Evolutionary conservation across 2,888 invertebrate species (phyloP).

Genomic region (Andrena fulva): DNA sequence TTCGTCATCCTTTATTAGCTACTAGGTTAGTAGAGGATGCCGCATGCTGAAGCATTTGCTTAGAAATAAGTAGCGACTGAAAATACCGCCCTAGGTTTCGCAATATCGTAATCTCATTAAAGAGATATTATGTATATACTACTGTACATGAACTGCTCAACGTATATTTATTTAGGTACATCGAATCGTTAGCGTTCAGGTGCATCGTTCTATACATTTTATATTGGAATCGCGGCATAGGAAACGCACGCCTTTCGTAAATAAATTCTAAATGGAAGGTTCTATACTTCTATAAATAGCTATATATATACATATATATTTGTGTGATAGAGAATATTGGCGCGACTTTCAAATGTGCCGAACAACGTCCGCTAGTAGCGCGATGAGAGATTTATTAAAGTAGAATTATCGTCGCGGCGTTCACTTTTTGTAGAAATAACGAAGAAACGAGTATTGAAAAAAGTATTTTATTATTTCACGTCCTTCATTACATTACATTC

Average conservation of each 20-base stretch:
- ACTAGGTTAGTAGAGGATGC: too few relatives aligned
- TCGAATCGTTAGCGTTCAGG: background rate
- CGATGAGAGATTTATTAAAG: background rate
- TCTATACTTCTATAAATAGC: background rate
- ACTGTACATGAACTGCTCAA: background rate
- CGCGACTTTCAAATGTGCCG: background rate
- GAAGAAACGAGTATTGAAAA: conserved; percentile 55
- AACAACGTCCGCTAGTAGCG: background rate
- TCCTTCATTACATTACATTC: conserved; percentile 65
- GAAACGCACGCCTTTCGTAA: background rate
- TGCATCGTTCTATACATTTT: background rate
- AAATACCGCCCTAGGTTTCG: too few relatives aligned
- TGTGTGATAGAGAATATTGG: background rate
- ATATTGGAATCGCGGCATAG: background rate
- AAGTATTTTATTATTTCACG: conserved; percentile 69
- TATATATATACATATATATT: too few relatives aligned
- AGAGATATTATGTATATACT: background rate
- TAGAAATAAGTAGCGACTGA: too few relatives aligned
- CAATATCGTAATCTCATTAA: background rate
- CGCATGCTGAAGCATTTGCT: too few relatives aligned
- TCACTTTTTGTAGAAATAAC: background rate
- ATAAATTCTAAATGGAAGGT: background rate
- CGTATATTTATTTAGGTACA: background rate
- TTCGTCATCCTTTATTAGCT: too few relatives aligned
- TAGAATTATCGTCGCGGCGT: background rate